These are phyloP conservation scores for Ophonus ardosiacus DNA, from an alignment of 2,888 invertebrate species.

Conservation along the genomic window DNA sequence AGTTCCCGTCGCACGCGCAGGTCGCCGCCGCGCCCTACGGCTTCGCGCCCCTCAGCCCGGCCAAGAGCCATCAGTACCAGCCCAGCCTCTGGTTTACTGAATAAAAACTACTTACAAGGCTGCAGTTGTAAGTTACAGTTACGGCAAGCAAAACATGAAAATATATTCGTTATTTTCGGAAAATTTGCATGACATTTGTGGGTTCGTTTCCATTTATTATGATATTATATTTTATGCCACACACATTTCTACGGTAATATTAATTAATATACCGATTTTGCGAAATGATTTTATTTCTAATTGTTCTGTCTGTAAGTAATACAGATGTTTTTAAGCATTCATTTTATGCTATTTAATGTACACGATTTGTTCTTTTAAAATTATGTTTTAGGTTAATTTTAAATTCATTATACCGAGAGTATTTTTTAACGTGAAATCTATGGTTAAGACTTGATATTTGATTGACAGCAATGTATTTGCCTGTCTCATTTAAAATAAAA, in stretches of 20 bases:
- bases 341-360: constrained; percentile 57
- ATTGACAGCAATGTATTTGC: too few relatives aligned
- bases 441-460: too few relatives aligned
- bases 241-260: constrained; percentile 12
- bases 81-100: constrained; percentile 88
- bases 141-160: constrained; percentile 30
- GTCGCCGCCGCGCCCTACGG: constrained; percentile 79
- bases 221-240: constrained; percentile 15
- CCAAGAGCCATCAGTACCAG: constrained; percentile 83
- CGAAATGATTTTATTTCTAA: constrained; percentile 42
- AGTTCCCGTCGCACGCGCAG: constrained; percentile 84
- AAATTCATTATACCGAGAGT: not conserved
- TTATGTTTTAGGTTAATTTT: constrained; percentile 54
- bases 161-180: constrained; percentile 24
- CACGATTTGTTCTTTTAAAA: constrained; percentile 48
- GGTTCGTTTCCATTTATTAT: not conserved
- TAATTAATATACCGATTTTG: not conserved
- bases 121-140: constrained; percentile 21
- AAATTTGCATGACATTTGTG: constrained; percentile 1
- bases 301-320: constrained; percentile 20
- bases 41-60: constrained; percentile 84
- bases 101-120: constrained; percentile 72
- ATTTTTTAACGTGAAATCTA: too few relatives aligned
- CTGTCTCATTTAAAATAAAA: too few relatives aligned
- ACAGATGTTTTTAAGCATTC: constrained; percentile 36